Evolutionary conservation across 2,113 vertebrate genomes (phyloP).

Genomic region (Loxodonta africana): DNA sequence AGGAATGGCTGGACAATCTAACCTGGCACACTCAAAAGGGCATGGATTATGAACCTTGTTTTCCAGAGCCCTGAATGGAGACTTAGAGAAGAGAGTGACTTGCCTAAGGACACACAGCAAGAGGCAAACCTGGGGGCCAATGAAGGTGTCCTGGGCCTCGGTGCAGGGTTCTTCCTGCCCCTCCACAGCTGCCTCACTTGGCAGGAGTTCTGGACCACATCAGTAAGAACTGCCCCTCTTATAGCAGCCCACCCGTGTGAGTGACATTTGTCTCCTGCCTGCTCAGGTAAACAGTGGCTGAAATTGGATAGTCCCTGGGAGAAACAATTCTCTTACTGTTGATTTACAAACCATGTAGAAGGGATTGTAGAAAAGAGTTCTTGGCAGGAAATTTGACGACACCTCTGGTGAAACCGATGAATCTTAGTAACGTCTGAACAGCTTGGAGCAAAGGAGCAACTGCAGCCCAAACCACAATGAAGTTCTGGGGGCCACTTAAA

Average conservation of each 20-base stretch:
- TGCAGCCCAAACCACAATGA: neutral
- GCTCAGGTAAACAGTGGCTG: neutral
- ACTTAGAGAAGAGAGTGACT: neutral
- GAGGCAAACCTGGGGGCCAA: neutral
- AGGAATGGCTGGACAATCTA: neutral
- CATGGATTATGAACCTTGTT: neutral
- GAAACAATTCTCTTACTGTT: neutral
- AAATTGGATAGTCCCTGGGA: neutral
- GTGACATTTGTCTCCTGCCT: neutral
- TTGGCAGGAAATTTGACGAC: neutral
- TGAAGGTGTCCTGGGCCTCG: neutral
- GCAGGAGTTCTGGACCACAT: neutral
- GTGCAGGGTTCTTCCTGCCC: neutral
- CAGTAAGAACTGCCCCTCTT: neutral
- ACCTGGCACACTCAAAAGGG: neutral
- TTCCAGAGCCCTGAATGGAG: neutral
- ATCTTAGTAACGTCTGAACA: neutral
- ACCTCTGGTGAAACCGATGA: neutral
- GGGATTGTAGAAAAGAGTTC: neutral
- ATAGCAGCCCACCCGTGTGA: accelerated
- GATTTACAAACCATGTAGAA: neutral
- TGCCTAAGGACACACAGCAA: neutral
- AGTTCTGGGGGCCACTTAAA: neutral
- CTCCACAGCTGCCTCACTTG: neutral
- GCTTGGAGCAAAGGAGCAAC: neutral